phyloP scores from a whole-genome alignment of 2,888 invertebrate species.

The Aporophyla nigra region DNA sequence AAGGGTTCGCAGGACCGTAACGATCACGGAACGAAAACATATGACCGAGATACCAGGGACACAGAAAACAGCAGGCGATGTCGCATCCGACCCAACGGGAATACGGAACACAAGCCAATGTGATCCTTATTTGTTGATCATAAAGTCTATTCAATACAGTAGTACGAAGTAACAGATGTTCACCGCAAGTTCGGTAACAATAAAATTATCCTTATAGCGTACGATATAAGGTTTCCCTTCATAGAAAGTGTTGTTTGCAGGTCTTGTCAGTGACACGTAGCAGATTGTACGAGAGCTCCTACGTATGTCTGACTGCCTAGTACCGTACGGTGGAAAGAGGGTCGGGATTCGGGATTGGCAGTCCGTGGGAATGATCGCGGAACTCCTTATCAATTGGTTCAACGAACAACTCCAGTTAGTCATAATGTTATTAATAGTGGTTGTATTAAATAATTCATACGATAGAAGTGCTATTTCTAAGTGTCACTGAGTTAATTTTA shows the following conservation, averaged over 20 bases:
- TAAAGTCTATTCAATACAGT: slow-evolving; percentile 45
- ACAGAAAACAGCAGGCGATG: slow-evolving; percentile 62
- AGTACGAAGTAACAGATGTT: background rate
- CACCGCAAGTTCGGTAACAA: background rate
- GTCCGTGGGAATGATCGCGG: slow-evolving; percentile 53
- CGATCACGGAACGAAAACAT: slow-evolving; percentile 78
- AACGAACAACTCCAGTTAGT: slow-evolving; percentile 19
- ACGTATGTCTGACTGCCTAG: slow-evolving; percentile 71
- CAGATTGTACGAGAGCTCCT: slow-evolving; percentile 44
- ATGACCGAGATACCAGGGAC: slow-evolving; percentile 75
- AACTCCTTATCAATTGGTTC: slow-evolving; percentile 40
- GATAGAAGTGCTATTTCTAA: background rate
- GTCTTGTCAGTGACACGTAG: slow-evolving; percentile 28
- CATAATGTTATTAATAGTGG: background rate
- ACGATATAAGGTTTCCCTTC: slow-evolving; percentile 12
- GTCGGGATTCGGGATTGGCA: slow-evolving; percentile 77
- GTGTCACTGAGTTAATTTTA: background rate
- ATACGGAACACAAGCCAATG: slow-evolving; percentile 38
- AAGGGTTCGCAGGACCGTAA: slow-evolving; percentile 52
- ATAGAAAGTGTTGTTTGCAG: background rate
- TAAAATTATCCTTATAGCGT: slow-evolving; percentile 39
- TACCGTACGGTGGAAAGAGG: slow-evolving; percentile 72
- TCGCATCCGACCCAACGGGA: background rate
- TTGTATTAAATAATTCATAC: background rate
- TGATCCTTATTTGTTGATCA: slow-evolving; percentile 18